These are phyloP conservation scores for Gasterosteus nipponicus DNA, from an alignment of 2,113 vertebrate species.

Conservation along the genomic window DNA sequence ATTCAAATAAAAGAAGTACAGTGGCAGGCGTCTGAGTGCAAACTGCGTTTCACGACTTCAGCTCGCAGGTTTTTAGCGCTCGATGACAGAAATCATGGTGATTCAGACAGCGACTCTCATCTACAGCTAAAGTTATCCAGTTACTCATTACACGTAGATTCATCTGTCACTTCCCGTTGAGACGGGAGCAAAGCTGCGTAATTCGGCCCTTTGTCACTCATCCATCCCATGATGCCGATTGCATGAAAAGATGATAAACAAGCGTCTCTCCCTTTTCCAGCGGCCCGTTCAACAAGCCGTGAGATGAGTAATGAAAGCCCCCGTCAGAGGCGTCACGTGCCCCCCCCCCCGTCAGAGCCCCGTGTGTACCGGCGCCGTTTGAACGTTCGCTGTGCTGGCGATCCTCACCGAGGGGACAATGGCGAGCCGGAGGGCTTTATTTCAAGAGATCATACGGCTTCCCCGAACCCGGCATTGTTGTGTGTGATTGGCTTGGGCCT, in stretches of 20 bases:
- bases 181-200: not conserved
- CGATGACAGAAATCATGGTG: too few species aligned
- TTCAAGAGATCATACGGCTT: constrained; percentile 67
- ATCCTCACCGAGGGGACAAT: constrained; percentile 42
- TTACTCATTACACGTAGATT: not conserved
- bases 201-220: not conserved
- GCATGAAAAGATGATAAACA: not conserved
- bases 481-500: constrained; percentile 69
- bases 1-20: too few species aligned
- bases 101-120: not conserved
- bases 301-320: not conserved
- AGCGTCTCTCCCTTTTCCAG: not conserved
- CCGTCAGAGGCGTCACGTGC: not conserved
- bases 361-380: constrained; percentile 8
- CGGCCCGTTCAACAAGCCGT: not conserved
- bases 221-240: not conserved
- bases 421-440: constrained; percentile 38
- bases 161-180: not conserved
- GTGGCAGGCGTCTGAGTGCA: too few species aligned
- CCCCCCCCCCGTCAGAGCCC: not conserved
- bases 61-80: too few species aligned
- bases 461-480: constrained; percentile 62
- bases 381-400: constrained; percentile 12
- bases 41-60: too few species aligned
- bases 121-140: not conserved